Evolutionary conservation across 2,797 vertebrate genomes (phyloP).

Genomic region (Synanceia verrucosa): DNA sequence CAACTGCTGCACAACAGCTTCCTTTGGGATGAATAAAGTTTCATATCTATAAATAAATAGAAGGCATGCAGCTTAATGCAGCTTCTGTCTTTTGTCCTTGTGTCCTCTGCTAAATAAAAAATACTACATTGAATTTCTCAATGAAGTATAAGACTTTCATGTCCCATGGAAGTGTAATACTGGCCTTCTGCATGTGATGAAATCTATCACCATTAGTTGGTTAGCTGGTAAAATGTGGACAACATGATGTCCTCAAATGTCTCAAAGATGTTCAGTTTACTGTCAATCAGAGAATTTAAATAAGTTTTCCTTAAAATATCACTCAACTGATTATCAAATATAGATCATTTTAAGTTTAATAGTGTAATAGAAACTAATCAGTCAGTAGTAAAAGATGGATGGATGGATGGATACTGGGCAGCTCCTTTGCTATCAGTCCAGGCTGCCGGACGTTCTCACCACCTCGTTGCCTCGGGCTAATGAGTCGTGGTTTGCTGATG

Average conservation of each 20-base stretch:
- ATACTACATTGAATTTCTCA: neutral
- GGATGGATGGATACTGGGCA: too few species aligned
- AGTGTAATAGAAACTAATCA: too few species aligned
- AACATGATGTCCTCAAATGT: neutral
- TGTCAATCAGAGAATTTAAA: too few species aligned
- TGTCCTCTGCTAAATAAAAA: neutral
- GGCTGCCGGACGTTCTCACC: constrained; percentile 64
- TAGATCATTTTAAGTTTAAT: too few species aligned
- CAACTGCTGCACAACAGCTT: too few species aligned
- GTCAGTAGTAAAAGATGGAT: too few species aligned
- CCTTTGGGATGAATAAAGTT: too few species aligned
- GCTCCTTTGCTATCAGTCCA: constrained; percentile 66
- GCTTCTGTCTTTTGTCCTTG: too few species aligned
- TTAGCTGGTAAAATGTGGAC: neutral
- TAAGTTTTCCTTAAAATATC: too few species aligned
- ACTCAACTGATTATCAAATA: too few species aligned
- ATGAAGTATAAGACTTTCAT: neutral
- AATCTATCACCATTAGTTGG: neutral
- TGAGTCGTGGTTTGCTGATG: constrained; percentile 53
- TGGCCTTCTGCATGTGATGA: neutral
- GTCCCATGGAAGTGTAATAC: neutral
- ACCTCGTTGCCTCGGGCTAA: constrained; percentile 47
- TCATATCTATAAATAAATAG: too few species aligned
- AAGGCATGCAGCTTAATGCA: too few species aligned
- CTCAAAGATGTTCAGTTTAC: neutral